phyloP scores from a whole-genome alignment of 2,888 invertebrate genomes.

The Agapostemon virescens region DNA sequence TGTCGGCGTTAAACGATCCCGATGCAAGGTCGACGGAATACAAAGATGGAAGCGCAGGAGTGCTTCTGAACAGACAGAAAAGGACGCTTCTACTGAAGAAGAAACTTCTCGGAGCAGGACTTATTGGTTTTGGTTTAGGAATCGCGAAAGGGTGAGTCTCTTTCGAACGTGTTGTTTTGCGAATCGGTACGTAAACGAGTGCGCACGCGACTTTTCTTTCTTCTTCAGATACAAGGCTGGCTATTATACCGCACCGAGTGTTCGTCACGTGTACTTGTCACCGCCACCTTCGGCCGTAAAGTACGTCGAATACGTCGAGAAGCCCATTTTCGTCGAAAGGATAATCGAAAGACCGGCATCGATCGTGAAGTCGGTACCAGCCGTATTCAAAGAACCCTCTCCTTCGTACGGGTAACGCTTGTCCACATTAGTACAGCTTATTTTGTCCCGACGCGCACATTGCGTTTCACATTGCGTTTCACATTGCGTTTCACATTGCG shows the following conservation, averaged over 20 bases:
- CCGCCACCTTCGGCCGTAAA: constrained; percentile 72
- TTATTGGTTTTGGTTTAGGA: constrained; percentile 77
- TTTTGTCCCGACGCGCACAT: neutral
- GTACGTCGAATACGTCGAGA: constrained; percentile 78
- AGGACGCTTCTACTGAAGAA: constrained; percentile 77
- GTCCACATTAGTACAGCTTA: neutral
- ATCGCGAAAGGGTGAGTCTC: constrained; percentile 74
- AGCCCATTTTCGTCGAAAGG: constrained; percentile 76
- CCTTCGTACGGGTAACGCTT: constrained; percentile 41
- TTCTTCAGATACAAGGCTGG: constrained; percentile 75
- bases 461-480: too few species aligned
- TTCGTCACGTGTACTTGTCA: constrained; percentile 76
- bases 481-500: too few species aligned
- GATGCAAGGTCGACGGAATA: neutral
- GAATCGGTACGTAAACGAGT: neutral
- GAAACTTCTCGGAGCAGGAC: constrained; percentile 76
- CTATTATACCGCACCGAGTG: constrained; percentile 72
- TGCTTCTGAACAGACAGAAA: constrained; percentile 69
- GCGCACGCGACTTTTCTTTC: too few species aligned
- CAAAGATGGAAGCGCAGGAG: constrained; percentile 32
- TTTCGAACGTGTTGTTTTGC: neutral
- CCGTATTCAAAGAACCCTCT: constrained; percentile 23
- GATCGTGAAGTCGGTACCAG: constrained; percentile 6
- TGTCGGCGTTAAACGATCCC: neutral
- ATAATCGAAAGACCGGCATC: constrained; percentile 74